Percentiles rank a stretch among this genome's conserved stretches.
These are phyloP conservation scores for Philereme transversata DNA, from an alignment of 2,888 invertebrate species.

Conservation along the genomic window DNA sequence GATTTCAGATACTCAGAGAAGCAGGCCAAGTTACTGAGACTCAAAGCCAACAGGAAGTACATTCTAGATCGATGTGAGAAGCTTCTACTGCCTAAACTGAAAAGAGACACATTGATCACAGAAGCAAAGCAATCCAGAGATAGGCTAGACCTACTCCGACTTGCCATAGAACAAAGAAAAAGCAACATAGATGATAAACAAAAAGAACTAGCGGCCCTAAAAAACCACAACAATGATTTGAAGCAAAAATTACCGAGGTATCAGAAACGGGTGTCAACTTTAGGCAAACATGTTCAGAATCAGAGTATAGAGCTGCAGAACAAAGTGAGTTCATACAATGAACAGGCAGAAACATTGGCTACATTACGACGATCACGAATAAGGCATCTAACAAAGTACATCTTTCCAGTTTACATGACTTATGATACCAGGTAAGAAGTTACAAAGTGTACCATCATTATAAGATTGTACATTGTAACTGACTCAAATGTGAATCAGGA, in stretches of 20 bases:
- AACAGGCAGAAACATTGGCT: conserved; percentile 61
- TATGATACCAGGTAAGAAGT: conserved; percentile 68
- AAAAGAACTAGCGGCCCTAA: conserved; percentile 55
- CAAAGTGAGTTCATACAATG: conserved; percentile 57
- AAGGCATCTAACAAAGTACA: conserved; percentile 73
- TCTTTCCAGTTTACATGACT: conserved; percentile 78
- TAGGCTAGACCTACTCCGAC: conserved; percentile 65
- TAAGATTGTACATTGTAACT: no score
- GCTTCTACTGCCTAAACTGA: conserved; percentile 63
- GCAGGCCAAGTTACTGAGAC: conserved; percentile 83
- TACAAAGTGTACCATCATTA: no score
- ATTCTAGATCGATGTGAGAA: conserved; percentile 83
- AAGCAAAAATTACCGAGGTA: conserved; percentile 69
- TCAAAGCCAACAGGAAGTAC: conserved; percentile 83
- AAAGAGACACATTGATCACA: conserved; percentile 67
- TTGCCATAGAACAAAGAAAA: conserved; percentile 74
- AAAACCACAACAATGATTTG: conserved; percentile 65
- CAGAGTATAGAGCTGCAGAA: conserved; percentile 65
- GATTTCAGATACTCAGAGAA: conserved; percentile 85
- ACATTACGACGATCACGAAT: conserved; percentile 69
- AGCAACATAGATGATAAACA: conserved; percentile 64
- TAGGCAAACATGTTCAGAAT: conserved; percentile 63
- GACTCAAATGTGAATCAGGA: no score
- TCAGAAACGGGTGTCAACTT: conserved; percentile 68
- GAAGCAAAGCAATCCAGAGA: conserved; percentile 74